phyloP scores from a whole-genome alignment of 2,113 vertebrate genomes.

The Acinonyx jubatus region DNA sequence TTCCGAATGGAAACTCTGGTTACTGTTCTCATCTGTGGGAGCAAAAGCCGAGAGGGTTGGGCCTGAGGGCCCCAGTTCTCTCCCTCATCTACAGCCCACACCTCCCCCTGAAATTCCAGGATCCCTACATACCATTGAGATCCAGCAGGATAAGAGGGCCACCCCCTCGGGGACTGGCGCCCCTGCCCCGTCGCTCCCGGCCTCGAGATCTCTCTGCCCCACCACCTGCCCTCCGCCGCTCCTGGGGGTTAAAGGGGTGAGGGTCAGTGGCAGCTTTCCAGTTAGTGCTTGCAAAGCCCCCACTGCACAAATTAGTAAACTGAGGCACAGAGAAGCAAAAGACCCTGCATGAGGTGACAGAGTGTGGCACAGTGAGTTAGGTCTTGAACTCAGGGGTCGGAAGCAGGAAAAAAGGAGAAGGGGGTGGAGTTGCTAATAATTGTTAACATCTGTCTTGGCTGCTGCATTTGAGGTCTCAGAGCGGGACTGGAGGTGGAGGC shows the following conservation, averaged over 20 bases:
- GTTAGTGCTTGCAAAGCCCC: neutral
- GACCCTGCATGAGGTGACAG: neutral
- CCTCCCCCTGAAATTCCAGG: neutral
- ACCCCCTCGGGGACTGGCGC: slow-evolving; percentile 67
- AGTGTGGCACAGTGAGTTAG: neutral
- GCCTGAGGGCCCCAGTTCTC: neutral
- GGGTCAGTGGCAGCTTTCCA: neutral
- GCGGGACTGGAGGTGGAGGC: neutral
- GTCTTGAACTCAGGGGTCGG: neutral
- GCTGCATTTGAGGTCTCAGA: neutral
- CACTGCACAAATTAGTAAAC: slow-evolving; percentile 22
- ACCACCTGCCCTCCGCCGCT: slow-evolving; percentile 72
- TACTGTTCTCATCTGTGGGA: slow-evolving; percentile 81
- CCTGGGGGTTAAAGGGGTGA: slow-evolving; percentile 64
- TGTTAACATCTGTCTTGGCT: slow-evolving; percentile 37
- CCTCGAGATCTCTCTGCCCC: slow-evolving; percentile 76
- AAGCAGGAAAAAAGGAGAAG: neutral
- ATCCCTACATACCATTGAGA: slow-evolving; percentile 79
- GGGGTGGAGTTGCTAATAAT: neutral
- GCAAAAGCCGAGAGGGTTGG: slow-evolving; percentile 21
- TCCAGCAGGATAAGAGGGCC: slow-evolving; percentile 82
- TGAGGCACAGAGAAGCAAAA: slow-evolving; percentile 34
- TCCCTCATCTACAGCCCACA: neutral
- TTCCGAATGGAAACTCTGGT: slow-evolving; percentile 81
- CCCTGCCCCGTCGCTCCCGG: slow-evolving; percentile 74